A percentile compares a stretch with the other conserved stretches of the same genome.
phyloP scores from a whole-genome alignment of 2,888 invertebrate species.

The Drosophila neonasuta region DNA sequence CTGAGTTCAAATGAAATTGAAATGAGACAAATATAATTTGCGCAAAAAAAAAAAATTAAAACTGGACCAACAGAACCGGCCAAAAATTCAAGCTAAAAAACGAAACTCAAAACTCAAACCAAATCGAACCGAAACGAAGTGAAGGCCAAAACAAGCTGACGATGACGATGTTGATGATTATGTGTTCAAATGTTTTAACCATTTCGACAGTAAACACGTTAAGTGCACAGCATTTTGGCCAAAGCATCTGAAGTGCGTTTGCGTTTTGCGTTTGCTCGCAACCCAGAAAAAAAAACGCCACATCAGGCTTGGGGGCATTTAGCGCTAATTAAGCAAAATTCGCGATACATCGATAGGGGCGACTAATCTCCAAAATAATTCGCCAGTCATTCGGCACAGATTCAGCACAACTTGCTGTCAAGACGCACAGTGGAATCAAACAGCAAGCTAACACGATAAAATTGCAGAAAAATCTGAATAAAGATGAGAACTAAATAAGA shows the following conservation, averaged over 20 bases:
- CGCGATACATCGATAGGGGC: conserved; percentile 16
- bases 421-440: conserved; percentile 36
- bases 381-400: conserved; percentile 39
- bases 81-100: conserved; percentile 1
- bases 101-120: neutral
- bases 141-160: conserved; percentile 8
- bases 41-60: neutral
- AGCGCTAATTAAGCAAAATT: conserved; percentile 36
- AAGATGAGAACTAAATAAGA: neutral
- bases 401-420: conserved; percentile 1
- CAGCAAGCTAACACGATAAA: neutral
- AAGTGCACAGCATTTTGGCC: conserved; percentile 3
- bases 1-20: neutral
- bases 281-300: conserved; percentile 2
- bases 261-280: conserved; percentile 13
- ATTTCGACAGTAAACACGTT: conserved; percentile 2
- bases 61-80: neutral
- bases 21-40: too few species aligned
- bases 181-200: conserved; percentile 10
- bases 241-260: conserved; percentile 15
- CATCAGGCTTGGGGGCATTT: conserved; percentile 14
- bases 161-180: neutral
- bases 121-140: conserved; percentile 1
- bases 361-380: conserved; percentile 32
- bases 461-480: neutral